phyloP scores from a whole-genome alignment of 1,140 invertebrate genomes.

The Pollicipes pollicipes region DNA sequence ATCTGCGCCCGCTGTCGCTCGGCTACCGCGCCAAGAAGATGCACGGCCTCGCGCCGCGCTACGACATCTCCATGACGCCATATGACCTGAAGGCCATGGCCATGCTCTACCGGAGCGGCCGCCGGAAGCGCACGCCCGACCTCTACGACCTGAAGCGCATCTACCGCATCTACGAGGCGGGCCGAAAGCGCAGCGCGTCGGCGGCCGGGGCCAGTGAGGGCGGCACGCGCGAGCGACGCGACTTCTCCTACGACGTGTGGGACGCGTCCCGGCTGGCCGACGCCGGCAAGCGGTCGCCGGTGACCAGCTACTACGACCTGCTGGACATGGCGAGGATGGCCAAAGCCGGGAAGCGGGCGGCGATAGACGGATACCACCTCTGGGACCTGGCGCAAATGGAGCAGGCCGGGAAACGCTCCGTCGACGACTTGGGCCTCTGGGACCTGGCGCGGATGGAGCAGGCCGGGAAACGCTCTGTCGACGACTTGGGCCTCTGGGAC shows the following conservation, averaged over 20 bases:
- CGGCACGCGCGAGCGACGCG: not conserved
- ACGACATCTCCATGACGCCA: not conserved
- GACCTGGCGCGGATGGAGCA: too few relatives aligned
- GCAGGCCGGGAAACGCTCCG: not conserved
- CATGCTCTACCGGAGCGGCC: not conserved
- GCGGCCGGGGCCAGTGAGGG: not conserved
- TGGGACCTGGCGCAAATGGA: not conserved
- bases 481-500: too few relatives aligned
- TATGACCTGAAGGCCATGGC: not conserved
- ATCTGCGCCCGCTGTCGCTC: not conserved
- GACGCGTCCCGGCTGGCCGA: not conserved
- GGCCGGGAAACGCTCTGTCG: too few relatives aligned
- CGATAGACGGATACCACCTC: not conserved
- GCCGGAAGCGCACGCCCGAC: not conserved
- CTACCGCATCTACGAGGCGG: not conserved
- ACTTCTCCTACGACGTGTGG: not conserved
- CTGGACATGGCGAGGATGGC: not conserved
- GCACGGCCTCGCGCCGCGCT: not conserved
- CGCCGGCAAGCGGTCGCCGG: not conserved
- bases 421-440: too few relatives aligned
- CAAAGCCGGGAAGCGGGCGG: not conserved
- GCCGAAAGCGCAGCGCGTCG: not conserved
- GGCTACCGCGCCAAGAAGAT: not conserved
- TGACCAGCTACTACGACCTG: not conserved
- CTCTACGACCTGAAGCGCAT: not conserved